These are phyloP conservation scores for Ganaspis sp. DNA, from an alignment of 1,140 invertebrate species.

Conservation along the genomic window DNA sequence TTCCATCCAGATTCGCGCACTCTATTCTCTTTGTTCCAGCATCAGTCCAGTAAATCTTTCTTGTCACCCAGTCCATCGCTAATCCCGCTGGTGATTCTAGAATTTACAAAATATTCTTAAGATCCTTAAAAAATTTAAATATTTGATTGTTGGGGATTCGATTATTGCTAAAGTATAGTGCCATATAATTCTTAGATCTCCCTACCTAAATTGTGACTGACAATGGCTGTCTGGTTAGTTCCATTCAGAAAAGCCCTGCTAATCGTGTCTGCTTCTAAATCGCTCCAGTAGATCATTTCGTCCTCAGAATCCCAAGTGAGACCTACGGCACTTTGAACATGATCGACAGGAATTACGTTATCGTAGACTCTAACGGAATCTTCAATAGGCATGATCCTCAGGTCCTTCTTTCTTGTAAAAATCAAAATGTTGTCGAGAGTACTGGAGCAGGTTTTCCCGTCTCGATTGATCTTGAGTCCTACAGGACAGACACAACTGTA, in stretches of 20 bases:
- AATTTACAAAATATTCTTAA: slow-evolving; percentile 37
- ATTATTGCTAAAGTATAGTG: no score
- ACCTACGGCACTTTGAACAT: slow-evolving; percentile 88
- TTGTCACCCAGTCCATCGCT: slow-evolving; percentile 90
- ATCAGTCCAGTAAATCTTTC: slow-evolving; percentile 94
- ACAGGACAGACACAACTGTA: slow-evolving; percentile 90
- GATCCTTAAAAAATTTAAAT: no score
- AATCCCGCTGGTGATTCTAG: slow-evolving; percentile 84
- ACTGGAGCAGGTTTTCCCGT: slow-evolving; percentile 83
- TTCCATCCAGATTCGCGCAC: slow-evolving; percentile 87
- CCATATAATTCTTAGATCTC: no score
- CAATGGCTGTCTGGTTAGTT: slow-evolving; percentile 82
- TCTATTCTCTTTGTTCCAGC: slow-evolving; percentile 88
- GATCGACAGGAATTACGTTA: slow-evolving; percentile 86
- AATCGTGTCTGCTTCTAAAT: slow-evolving; percentile 89
- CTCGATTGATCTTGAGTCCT: slow-evolving; percentile 84
- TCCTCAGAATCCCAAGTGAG: slow-evolving; percentile 88
- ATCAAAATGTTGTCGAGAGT: slow-evolving; percentile 87
- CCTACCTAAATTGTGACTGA: slow-evolving; percentile 83
- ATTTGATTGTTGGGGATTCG: no score
- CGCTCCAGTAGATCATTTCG: slow-evolving; percentile 92
- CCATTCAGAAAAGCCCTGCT: slow-evolving; percentile 87
- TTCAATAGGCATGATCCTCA: slow-evolving; percentile 83
- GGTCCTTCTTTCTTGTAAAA: slow-evolving; percentile 88
- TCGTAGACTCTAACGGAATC: slow-evolving; percentile 80